Conservation (phyloP, 2,888 invertebrate genomes). For the Amblyjoppa fuscipennis region DNA sequence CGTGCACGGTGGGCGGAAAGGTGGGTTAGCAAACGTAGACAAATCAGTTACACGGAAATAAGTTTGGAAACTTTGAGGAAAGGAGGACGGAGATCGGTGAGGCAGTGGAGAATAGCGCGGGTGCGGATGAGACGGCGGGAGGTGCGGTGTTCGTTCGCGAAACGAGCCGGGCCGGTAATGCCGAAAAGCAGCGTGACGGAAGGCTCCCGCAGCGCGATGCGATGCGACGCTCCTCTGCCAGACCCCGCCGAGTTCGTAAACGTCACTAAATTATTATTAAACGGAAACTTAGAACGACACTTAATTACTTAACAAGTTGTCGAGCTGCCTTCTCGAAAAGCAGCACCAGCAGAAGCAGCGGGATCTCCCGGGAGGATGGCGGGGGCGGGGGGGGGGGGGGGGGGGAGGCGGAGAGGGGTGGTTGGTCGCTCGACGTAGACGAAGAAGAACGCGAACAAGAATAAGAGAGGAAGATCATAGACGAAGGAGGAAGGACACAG, state of each 20-base stretch:
- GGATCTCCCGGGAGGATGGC: slow-evolving; percentile 69
- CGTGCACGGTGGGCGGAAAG: neutral
- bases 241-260: slow-evolving; percentile 73
- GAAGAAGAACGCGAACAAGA: slow-evolving; percentile 57
- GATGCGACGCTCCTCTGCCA: slow-evolving; percentile 51
- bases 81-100: slow-evolving; percentile 34
- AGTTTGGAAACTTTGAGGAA: slow-evolving; percentile 59
- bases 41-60: slow-evolving; percentile 64
- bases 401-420: neutral
- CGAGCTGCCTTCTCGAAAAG: slow-evolving; percentile 73
- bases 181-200: slow-evolving; percentile 68
- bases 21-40: slow-evolving; percentile 49
- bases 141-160: slow-evolving; percentile 35
- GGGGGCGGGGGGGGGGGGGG: slow-evolving; percentile 40
- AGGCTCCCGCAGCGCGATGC: slow-evolving; percentile 72
- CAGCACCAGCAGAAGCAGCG: slow-evolving; percentile 65
- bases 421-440: slow-evolving; percentile 55
- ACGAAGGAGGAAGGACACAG: slow-evolving; percentile 50
- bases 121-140: slow-evolving; percentile 15
- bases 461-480: slow-evolving; percentile 64
- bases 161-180: slow-evolving; percentile 59
- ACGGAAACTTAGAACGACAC: slow-evolving; percentile 80
- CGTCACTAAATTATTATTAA: slow-evolving; percentile 82
- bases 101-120: slow-evolving; percentile 24
- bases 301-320: slow-evolving; percentile 82